Evolutionary conservation across 1,140 invertebrate genomes (phyloP), one percentile per base, ranked within the genome.

Genomic region (Dinothrombium tinctorium): DNA sequence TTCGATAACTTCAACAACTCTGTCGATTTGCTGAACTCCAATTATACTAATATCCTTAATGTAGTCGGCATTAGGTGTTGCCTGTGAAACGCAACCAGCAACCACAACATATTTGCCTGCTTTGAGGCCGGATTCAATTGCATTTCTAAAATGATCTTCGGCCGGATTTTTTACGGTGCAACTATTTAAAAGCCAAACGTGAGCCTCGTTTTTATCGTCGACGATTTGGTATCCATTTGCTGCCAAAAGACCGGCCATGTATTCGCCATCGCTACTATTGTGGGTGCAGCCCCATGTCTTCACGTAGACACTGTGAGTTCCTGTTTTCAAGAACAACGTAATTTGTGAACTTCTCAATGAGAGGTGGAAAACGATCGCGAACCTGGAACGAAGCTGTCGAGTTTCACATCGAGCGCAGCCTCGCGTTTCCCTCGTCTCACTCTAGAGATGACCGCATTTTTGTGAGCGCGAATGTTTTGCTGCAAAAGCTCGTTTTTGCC

Each of bases 271-370:
- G 0, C 82, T 89, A 54, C 70, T 89, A 56, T 95, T 96, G 57
- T 95, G 89, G 4, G 84, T 76, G 59, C 89, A 95, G 11, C 89
- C 90, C 90, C 90, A 96, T 36, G 90, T 95, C 60, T 89, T 89
- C 0, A 95, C 66, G 58, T 76, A 94, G 11, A 33, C 20, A 9
- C 20, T 33, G 3, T 33, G 17, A 14, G 12, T 3, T 33, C 17
- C 33, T 33, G 3, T 33, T 33, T 12, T 2, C 9, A 12, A 17
- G 2, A 33, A 17, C 3, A 4, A 15, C 15, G 8, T 2, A 33
- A n/a, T 33, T n/a, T 3, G 33, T 33, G 9, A 3, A 3, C 2
- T 4, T 14, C 9, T 4, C 33, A 14, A 3, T 33, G 9, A 33
- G 20, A 9, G 2, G 20, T 2, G 9, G 14, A 33, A 33, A 14